Conservation (phyloP, 1,140 invertebrate species). For the Hyphantria cunea region DNA sequence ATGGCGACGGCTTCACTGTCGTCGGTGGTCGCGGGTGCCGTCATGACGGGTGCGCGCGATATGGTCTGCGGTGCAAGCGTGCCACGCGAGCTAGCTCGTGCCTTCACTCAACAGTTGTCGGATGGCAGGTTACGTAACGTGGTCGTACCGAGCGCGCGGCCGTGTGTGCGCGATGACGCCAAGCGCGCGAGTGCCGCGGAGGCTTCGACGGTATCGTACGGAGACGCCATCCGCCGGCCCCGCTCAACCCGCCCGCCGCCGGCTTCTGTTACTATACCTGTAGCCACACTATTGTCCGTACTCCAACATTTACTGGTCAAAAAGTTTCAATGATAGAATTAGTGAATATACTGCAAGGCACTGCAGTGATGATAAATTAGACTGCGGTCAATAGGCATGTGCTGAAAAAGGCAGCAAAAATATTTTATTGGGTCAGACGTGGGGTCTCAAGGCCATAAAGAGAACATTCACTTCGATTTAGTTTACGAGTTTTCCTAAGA, state of each 20-base stretch:
- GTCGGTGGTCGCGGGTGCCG: conserved; percentile 41
- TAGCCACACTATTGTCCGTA: conserved; percentile 48
- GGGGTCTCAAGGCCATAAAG: conserved; percentile 35
- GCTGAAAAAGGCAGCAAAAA: conserved; percentile 1
- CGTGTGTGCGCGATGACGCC: conserved; percentile 56
- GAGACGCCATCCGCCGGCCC: conserved; percentile 33
- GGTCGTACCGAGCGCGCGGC: conserved; percentile 56
- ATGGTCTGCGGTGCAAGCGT: conserved; percentile 71
- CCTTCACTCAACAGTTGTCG: conserved; percentile 72
- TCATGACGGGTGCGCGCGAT: conserved; percentile 57
- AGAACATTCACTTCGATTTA: conserved; percentile 39
- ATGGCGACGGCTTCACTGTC: conserved; percentile 40
- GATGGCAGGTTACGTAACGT: conserved; percentile 68
- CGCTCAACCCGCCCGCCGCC: conserved; percentile 32
- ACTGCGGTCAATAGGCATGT: background rate
- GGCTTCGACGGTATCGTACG: conserved; percentile 53
- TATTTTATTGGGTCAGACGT: conserved; percentile 27
- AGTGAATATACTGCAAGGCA: conserved; percentile 6
- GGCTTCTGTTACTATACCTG: conserved; percentile 48
- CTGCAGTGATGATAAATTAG: conserved; percentile 24
- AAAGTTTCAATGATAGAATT: conserved; percentile 12
- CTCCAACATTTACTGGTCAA: conserved; percentile 41
- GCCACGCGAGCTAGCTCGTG: conserved; percentile 48
- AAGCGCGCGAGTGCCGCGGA: conserved; percentile 69
- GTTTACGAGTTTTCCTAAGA: conserved; percentile 41